Conservation (phyloP, 2,797 vertebrate species). For the Choloepus didactylus region DNA sequence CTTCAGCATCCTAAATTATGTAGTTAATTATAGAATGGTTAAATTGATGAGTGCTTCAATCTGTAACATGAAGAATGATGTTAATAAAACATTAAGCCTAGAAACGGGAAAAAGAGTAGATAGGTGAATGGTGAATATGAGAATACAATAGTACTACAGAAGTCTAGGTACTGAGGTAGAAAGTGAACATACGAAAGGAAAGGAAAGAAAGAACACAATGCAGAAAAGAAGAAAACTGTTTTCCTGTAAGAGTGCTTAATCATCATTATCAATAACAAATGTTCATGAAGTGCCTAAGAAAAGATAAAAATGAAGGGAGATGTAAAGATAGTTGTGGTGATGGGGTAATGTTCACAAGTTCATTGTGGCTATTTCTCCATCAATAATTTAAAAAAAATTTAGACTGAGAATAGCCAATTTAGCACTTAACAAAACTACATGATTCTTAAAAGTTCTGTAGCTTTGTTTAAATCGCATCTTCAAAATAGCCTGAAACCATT, state of each 20-base stretch:
- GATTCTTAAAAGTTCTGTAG: background rate
- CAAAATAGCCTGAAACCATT: conserved; percentile 43
- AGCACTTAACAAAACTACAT: background rate
- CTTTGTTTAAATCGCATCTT: background rate
- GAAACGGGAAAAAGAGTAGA: background rate
- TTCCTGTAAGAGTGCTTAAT: background rate
- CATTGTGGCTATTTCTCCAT: background rate
- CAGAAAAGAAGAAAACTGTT: background rate
- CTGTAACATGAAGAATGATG: background rate
- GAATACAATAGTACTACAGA: background rate
- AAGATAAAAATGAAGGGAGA: background rate
- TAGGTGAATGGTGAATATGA: background rate
- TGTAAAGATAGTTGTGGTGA: background rate
- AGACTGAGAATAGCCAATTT: background rate
- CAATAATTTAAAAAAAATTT: background rate
- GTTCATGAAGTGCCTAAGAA: background rate
- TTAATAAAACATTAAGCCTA: background rate
- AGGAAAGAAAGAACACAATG: background rate
- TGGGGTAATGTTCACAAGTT: background rate
- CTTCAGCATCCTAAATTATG: background rate
- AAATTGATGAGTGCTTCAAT: conserved; percentile 10
- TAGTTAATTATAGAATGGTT: background rate
- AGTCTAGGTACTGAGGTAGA: background rate
- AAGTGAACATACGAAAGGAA: background rate
- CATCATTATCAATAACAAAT: background rate